These are phyloP conservation scores for Pemphredon lugubris DNA, from an alignment of 2,888 invertebrate genomes.

Conservation along the genomic window DNA sequence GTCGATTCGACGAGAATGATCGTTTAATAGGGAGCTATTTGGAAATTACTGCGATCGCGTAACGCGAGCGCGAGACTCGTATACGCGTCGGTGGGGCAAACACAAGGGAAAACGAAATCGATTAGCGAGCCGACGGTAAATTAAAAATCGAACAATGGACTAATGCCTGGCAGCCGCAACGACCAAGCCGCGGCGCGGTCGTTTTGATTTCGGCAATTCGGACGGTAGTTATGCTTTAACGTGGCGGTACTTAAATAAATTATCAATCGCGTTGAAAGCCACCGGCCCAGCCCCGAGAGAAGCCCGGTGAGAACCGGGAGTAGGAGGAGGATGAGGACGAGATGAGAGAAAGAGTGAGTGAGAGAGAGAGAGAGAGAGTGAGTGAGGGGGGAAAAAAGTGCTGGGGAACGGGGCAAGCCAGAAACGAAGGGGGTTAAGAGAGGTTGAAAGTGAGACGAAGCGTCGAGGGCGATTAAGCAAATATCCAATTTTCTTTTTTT, in stretches of 20 bases:
- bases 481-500: constrained; percentile 60
- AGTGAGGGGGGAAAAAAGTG: no score
- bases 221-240: constrained; percentile 68
- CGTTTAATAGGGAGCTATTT: constrained; percentile 10
- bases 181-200: constrained; percentile 30
- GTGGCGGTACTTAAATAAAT: constrained; percentile 74
- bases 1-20: background rate
- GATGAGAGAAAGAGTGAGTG: no score
- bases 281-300: constrained; percentile 15
- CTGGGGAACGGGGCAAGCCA: constrained; percentile 27
- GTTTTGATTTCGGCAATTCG: constrained; percentile 66
- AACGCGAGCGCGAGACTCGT: background rate
- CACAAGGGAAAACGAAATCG: constrained; percentile 42
- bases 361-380: no score
- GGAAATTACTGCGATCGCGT: constrained; percentile 14
- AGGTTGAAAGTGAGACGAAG: constrained; percentile 53
- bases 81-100: background rate
- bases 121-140: constrained; percentile 44
- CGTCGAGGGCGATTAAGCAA: constrained; percentile 65
- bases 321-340: constrained; percentile 15
- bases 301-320: constrained; percentile 16
- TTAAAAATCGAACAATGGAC: constrained; percentile 66
- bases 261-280: constrained; percentile 74
- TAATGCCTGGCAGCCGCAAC: constrained; percentile 51
- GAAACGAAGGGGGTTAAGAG: constrained; percentile 29